phyloP scores from a whole-genome alignment of 2,113 vertebrate genomes.

The Chunga burmeisteri region DNA sequence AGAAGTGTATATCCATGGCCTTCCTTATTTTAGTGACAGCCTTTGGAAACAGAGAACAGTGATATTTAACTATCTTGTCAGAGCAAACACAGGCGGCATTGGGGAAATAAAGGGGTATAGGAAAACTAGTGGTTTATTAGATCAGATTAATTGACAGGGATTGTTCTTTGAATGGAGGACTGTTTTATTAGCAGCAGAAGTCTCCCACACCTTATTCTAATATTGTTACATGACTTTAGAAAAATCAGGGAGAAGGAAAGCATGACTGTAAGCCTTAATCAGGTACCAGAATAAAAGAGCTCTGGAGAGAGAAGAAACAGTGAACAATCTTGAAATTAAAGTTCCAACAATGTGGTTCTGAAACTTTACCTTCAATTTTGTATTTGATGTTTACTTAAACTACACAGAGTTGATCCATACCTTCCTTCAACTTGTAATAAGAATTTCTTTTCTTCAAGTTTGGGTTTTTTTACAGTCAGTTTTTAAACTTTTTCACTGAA shows the following conservation, averaged over 20 bases:
- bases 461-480: not conserved
- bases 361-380: not conserved
- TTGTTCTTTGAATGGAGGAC: not conserved
- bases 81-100: not conserved
- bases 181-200: not conserved
- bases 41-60: not conserved
- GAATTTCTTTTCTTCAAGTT: not conserved
- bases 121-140: not conserved
- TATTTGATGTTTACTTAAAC: not conserved
- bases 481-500: not conserved
- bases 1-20: not conserved
- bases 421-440: not conserved
- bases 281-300: not conserved
- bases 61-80: not conserved
- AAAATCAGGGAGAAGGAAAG: not conserved
- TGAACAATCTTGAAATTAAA: not conserved
- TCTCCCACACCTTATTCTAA: not conserved
- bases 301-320: not conserved
- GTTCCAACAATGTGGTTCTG: not conserved
- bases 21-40: not conserved
- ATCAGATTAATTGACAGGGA: not conserved
- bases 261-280: not conserved
- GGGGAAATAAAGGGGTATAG: conserved; percentile 5
- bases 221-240: not conserved
- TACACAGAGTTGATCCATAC: not conserved